These are phyloP conservation scores for Tetanocera ferruginea DNA, from an alignment of 2,888 invertebrate genomes.

Conservation along the genomic window DNA sequence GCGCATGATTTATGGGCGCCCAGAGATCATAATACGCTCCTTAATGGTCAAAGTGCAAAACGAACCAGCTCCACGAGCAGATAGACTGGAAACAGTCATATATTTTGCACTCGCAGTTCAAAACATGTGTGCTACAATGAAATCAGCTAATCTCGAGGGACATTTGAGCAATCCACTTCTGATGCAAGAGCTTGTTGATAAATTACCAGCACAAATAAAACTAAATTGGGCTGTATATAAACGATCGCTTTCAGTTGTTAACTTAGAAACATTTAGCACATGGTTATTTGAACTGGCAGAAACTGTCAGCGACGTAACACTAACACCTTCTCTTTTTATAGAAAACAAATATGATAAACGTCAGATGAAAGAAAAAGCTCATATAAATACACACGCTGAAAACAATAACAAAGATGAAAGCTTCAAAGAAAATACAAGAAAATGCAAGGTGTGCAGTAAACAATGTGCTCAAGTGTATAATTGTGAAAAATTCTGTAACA, in stretches of 20 bases:
- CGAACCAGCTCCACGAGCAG: constrained; percentile 32
- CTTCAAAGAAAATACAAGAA: neutral
- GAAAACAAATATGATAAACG: constrained; percentile 22
- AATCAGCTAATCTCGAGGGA: constrained; percentile 36
- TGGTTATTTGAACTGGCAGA: constrained; percentile 41
- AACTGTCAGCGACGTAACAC: constrained; percentile 33
- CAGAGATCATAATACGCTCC: constrained; percentile 41
- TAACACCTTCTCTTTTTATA: constrained; percentile 20
- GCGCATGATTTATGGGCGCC: constrained; percentile 42
- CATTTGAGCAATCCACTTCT: constrained; percentile 45
- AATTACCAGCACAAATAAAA: constrained; percentile 32
- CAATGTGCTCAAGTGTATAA: constrained; percentile 21
- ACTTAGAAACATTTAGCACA: constrained; percentile 20
- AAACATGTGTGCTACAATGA: constrained; percentile 43
- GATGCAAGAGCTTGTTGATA: constrained; percentile 34
- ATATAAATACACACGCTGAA: constrained; percentile 36
- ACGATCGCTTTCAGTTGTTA: neutral
- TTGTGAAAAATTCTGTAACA: constrained; percentile 26
- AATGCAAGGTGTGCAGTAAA: constrained; percentile 34
- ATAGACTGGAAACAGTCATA: constrained; percentile 37
- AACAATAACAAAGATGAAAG: neutral
- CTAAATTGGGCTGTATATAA: constrained; percentile 32
- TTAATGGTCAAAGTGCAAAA: constrained; percentile 38
- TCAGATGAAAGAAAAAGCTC: neutral
- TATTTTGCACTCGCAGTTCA: constrained; percentile 45